Evolutionary conservation across 2,888 invertebrate species (phyloP), one percentile per base, ranked within the genome.

Genomic region (Leptura quadrifasciata): DNA sequence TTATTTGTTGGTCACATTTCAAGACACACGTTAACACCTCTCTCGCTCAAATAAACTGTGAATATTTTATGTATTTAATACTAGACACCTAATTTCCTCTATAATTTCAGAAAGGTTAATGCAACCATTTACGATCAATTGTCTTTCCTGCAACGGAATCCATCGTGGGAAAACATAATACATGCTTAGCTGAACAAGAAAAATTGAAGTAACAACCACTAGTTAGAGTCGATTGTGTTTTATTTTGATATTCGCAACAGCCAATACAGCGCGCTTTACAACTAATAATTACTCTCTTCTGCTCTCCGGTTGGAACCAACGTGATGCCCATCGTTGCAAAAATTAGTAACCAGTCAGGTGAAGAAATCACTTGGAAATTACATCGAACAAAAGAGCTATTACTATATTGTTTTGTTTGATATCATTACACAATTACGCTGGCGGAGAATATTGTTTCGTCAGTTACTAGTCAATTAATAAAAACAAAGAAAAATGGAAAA

Each of bases 281-380:
- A 67, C 77, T 74, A 76, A 75, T 77, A 80, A 80, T 80, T 80
- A 80, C 75, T 76, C 73, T 76, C 73, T 78, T 67, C 69, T 75
- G 57, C 57, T 76, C 63, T 74, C 65, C 75, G 55, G 74, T 77
- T 76, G 77, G 76, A 65, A 68, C 63, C 55, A 73, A 67, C 80
- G 76, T 77, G 76, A 76, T 76, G 74, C 77, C 76, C 78, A 75
- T 78, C 78, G 74, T 68, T 69, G 63, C 70, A 61, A 72, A 79
- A 81, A 81, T 81, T 81, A 79, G 81, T 76, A 64, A 71, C 61
- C 79, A 79, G 76, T 79, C 79, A 79, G 76, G 78, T 78, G 78
- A 68, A 79, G 78, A 81, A 81, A 76, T 77, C 75, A 68, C 65
- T 21, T 31, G n/a, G 27, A 67, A 65, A 52, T 52, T 65, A 21